Conservation (phyloP, 2,113 vertebrate genomes). For the Nematolebias whitei region DNA sequence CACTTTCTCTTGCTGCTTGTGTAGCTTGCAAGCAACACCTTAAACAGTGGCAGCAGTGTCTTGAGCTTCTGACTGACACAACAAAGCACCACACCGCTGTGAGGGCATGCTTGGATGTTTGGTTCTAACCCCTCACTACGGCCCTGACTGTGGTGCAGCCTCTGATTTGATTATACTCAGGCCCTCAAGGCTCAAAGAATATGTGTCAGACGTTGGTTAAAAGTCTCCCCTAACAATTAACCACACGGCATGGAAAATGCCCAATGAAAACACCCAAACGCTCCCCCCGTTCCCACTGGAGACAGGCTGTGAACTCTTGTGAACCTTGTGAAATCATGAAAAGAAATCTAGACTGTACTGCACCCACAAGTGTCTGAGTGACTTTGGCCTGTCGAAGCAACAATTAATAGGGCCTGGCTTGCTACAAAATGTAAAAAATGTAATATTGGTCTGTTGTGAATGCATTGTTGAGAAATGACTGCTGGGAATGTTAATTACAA, state of each 20-base stretch:
- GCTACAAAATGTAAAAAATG: conserved; percentile 25
- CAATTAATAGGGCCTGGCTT: conserved; percentile 67
- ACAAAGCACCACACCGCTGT: conserved; percentile 44
- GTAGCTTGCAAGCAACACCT: conserved; percentile 25
- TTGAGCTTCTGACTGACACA: conserved; percentile 69
- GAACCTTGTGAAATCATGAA: conserved; percentile 65
- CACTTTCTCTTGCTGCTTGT: conserved; percentile 6
- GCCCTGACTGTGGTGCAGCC: conserved; percentile 51
- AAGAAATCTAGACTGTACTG: conserved; percentile 62
- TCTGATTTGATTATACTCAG: conserved; percentile 60
- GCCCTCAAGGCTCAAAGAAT: conserved; percentile 64
- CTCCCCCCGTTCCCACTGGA: conserved; percentile 56
- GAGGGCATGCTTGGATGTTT: conserved; percentile 50
- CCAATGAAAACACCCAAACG: conserved; percentile 68
- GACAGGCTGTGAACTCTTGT: conserved; percentile 69
- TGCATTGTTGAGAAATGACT: conserved; percentile 53
- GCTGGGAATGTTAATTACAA: conserved; percentile 41
- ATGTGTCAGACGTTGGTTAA: conserved; percentile 76
- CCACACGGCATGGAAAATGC: conserved; percentile 74
- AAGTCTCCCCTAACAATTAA: conserved; percentile 77
- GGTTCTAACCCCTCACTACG: conserved; percentile 49
- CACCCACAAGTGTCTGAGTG: conserved; percentile 62
- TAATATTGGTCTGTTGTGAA: conserved; percentile 49
- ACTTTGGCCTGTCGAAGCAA: conserved; percentile 51
- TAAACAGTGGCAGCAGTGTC: conserved; percentile 52